Evolutionary conservation across 2,888 invertebrate genomes (phyloP), one percentile per base, ranked within the genome.

Genomic region (Octonoba sinensis): DNA sequence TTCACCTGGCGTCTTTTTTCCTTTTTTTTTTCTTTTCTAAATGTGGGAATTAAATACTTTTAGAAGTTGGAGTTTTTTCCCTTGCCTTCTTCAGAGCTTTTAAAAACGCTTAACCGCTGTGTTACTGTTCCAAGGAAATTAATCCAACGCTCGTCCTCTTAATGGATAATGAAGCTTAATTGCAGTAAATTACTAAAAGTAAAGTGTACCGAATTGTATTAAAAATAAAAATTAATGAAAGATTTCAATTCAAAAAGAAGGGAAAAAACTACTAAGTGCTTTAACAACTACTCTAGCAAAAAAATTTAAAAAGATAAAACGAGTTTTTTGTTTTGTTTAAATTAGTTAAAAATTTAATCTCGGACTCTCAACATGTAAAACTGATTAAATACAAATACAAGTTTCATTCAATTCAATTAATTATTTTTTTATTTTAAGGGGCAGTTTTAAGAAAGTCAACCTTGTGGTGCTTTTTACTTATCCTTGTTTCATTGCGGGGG

Each of bases 141-240:
- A 81, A 81, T 81, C 79, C 73, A 56, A 20, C 22, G 67, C 46
- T 54, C 59, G 73, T 81, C 66, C 62, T 73, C 59, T 44, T 62
- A 73, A 69, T 73, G 60, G 79, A 73, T 81, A 81, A 79, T 79
- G 79, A 79, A 73, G 79, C 67, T 72, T 81, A 74, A 73, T 81
- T 81, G 73, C 79, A 46, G 27, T 60, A 73, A 81, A 81, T 79
- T 79, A 78, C 78, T 60, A 71, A 78, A 78, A 78, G 78, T 71
- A 78, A 56, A 59, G 64, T 59, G 51, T 59, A 78, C 66, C 64
- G 70, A 70, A 57, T 20, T 57, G 16, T 24, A 46, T 46, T 47
- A 70, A 70, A 66, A 73, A 65, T 70, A 79, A 74, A 62, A 44
- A 49, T n/a, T 47, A 18, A 49, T 36, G 24, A 69, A 69, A 69